A percentile compares a stretch with the other conserved stretches of the same genome.
Conservation (phyloP, 2,888 invertebrate species). For the Pachycephus smyrnensis region DNA sequence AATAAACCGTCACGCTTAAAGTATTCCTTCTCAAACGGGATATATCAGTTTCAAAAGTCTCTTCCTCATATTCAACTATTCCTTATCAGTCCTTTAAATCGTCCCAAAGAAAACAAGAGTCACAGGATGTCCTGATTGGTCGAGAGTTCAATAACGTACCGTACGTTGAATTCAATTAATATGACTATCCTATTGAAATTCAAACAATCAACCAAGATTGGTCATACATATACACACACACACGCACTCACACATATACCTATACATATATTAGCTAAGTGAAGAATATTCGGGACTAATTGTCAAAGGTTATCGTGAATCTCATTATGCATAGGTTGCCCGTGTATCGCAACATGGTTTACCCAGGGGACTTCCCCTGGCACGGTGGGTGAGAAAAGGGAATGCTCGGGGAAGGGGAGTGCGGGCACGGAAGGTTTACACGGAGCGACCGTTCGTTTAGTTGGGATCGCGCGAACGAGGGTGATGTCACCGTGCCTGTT, state of each 20-base stretch:
- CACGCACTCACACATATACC: too few relatives aligned
- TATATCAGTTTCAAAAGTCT: neutral
- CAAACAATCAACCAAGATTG: constrained; percentile 1
- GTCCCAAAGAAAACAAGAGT: neutral
- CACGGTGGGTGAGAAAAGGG: constrained; percentile 23
- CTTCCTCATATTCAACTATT: neutral
- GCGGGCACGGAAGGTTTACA: constrained; percentile 51
- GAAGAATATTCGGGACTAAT: constrained; percentile 45
- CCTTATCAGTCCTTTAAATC: neutral
- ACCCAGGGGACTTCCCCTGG: constrained; percentile 25
- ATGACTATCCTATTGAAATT: neutral
- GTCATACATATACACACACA: too few relatives aligned
- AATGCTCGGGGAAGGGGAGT: neutral
- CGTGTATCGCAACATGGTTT: constrained; percentile 42
- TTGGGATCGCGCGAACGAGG: constrained; percentile 62
- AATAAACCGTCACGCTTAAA: constrained; percentile 34
- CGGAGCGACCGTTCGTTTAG: constrained; percentile 61
- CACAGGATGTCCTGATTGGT: neutral
- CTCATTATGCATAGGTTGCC: constrained; percentile 57
- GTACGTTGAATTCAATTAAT: neutral
- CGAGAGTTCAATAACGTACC: neutral
- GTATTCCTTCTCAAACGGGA: neutral
- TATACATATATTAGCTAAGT: neutral
- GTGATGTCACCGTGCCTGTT: constrained; percentile 65
- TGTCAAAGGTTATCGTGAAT: constrained; percentile 54